These are phyloP conservation scores for Notospermus geniculatus DNA, from an alignment of 1,140 invertebrate species.

Conservation along the genomic window DNA sequence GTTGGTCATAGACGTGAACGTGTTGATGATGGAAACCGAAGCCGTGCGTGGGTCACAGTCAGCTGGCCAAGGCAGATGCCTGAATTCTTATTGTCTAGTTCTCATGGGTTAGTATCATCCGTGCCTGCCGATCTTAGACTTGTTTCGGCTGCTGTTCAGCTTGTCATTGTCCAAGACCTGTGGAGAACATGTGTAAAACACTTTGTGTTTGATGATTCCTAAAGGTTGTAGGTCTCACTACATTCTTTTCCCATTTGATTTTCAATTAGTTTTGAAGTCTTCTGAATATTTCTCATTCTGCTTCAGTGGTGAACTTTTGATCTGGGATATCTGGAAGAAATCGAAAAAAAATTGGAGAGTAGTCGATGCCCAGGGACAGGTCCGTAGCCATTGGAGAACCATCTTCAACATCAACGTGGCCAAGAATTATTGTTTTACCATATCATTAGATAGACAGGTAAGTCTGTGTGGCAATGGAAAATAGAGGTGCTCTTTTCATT, in stretches of 20 bases:
- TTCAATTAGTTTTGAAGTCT: slow-evolving; percentile 12
- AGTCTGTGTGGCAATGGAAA: neutral
- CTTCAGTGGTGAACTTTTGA: slow-evolving; percentile 42
- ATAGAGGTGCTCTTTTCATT: neutral
- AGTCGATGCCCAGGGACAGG: slow-evolving; percentile 39
- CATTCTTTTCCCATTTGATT: neutral
- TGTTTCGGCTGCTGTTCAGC: slow-evolving; percentile 57
- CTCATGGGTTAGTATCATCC: slow-evolving; percentile 26
- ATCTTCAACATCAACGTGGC: slow-evolving; percentile 27
- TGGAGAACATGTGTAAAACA: too few species aligned
- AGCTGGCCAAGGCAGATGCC: slow-evolving; percentile 58
- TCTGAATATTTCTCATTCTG: slow-evolving; percentile 51
- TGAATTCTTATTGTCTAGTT: slow-evolving; percentile 31
- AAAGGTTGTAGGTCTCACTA: neutral
- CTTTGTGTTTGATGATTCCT: neutral
- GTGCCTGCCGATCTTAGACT: slow-evolving; percentile 35
- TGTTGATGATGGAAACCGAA: slow-evolving; percentile 23
- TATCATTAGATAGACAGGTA: slow-evolving; percentile 50
- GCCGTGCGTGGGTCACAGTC: slow-evolving; percentile 54
- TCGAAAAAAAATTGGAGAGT: slow-evolving; percentile 42
- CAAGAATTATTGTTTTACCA: slow-evolving; percentile 55
- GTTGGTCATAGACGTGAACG: slow-evolving; percentile 20
- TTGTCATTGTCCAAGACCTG: slow-evolving; percentile 60
- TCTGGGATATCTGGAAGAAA: slow-evolving; percentile 32
- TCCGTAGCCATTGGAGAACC: slow-evolving; percentile 56